Evolutionary conservation across 2,797 vertebrate species (phyloP).

Genomic region (Darevskia mixta): DNA sequence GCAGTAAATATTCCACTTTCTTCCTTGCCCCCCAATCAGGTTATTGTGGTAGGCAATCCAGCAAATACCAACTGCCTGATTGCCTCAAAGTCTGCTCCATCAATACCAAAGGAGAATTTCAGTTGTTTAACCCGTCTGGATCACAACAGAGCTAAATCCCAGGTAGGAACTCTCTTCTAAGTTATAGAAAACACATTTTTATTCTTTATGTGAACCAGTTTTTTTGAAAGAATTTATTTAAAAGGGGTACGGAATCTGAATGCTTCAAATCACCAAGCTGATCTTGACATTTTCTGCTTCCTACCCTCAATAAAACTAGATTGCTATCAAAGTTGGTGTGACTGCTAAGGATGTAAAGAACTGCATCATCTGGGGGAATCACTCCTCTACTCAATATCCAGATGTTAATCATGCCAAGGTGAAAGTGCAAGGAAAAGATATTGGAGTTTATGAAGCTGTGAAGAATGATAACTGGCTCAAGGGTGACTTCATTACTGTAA

Average conservation of each 20-base stretch:
- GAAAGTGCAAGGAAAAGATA: slow-evolving; percentile 85
- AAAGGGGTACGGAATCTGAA: background rate
- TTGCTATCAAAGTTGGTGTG: slow-evolving; percentile 90
- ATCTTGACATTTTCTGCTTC: background rate
- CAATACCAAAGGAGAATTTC: slow-evolving; percentile 97
- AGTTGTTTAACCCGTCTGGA: slow-evolving; percentile 96
- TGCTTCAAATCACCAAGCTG: slow-evolving; percentile 4
- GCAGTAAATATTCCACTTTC: slow-evolving; percentile 13
- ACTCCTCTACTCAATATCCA: slow-evolving; percentile 96
- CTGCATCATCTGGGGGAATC: slow-evolving; percentile 97
- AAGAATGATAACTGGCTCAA: slow-evolving; percentile 95
- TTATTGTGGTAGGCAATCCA: slow-evolving; percentile 96
- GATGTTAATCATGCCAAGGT: slow-evolving; percentile 92
- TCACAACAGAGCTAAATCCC: slow-evolving; percentile 95
- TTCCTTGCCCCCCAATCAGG: slow-evolving; percentile 75
- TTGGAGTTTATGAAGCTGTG: slow-evolving; percentile 89
- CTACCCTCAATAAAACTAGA: slow-evolving; percentile 71
- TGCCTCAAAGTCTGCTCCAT: slow-evolving; percentile 92
- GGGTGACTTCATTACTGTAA: slow-evolving; percentile 92
- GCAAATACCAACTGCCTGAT: slow-evolving; percentile 97
- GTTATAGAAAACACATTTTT: background rate
- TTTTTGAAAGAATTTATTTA: background rate
- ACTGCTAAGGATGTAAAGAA: slow-evolving; percentile 90
- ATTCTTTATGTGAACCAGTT: background rate
- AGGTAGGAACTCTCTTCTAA: slow-evolving; percentile 77